Percentiles rank a stretch among this genome's conserved stretches.
Evolutionary conservation across 2,797 vertebrate genomes (phyloP).

Genomic region (Falco berigora): DNA sequence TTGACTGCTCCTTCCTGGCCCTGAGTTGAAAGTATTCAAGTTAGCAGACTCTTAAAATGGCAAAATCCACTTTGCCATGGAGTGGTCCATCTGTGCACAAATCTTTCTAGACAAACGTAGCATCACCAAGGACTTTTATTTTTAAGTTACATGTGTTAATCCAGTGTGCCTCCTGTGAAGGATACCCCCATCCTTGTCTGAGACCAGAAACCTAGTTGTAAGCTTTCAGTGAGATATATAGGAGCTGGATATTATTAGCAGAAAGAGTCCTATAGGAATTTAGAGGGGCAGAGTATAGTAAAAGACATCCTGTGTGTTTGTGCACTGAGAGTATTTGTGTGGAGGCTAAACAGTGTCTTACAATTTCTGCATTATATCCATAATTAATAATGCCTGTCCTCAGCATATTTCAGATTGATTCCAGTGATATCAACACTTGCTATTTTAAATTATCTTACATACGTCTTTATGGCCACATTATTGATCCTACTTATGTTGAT

Average conservation of each 20-base stretch:
- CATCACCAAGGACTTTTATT: background rate
- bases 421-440: background rate
- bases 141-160: background rate
- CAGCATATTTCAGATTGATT: background rate
- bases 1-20: background rate
- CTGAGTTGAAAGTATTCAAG: background rate
- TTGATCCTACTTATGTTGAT: background rate
- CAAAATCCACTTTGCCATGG: background rate
- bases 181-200: background rate
- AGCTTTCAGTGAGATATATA: background rate
- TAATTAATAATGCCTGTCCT: background rate
- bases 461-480: background rate
- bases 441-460: background rate
- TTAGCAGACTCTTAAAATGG: background rate
- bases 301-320: background rate
- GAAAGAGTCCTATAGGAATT: background rate
- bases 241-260: background rate
- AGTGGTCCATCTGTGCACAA: background rate
- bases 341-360: background rate
- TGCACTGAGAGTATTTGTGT: background rate
- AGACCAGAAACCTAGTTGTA: background rate
- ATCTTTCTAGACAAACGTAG: background rate
- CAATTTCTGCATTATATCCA: background rate
- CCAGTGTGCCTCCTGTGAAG: background rate
- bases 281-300: background rate